Conservation (phyloP, 2,113 vertebrate species). For the Capra hircus region DNA sequence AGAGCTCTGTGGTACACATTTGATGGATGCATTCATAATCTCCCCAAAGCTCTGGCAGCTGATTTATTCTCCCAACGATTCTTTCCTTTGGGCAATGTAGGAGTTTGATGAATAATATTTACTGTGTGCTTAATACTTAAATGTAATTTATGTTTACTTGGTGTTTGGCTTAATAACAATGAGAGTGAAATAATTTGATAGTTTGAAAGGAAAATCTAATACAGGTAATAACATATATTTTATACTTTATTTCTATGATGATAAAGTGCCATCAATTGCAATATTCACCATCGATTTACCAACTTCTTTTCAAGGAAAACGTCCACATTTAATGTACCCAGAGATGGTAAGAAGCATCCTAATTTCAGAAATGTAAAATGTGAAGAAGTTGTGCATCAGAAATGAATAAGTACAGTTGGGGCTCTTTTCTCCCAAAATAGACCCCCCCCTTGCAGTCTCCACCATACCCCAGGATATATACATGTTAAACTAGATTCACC, state of each 20-base stretch:
- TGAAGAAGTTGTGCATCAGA: background rate
- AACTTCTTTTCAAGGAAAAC: background rate
- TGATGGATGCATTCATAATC: conserved; percentile 36
- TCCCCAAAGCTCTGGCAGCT: background rate
- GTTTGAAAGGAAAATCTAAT: conserved; percentile 21
- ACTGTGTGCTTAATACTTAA: conserved; percentile 29
- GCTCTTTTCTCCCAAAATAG: background rate
- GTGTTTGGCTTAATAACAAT: background rate
- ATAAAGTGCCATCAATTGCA: background rate
- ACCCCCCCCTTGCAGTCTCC: rapidly evolving
- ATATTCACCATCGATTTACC: background rate
- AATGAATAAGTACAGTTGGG: background rate
- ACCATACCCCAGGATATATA: rapidly evolving
- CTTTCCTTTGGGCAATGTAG: conserved; percentile 20
- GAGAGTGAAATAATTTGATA: background rate
- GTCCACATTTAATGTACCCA: background rate
- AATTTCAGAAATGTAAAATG: background rate
- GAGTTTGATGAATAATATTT: conserved; percentile 13
- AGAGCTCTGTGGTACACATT: background rate
- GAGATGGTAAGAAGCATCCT: background rate
- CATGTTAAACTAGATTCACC: background rate
- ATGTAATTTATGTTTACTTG: conserved; percentile 20
- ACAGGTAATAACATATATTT: background rate
- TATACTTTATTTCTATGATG: background rate
- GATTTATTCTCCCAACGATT: conserved; percentile 33